Base-by-base conservation (phyloP, 2,113 vertebrate genomes). In the Onychostruthus taczanowskii region DNA sequence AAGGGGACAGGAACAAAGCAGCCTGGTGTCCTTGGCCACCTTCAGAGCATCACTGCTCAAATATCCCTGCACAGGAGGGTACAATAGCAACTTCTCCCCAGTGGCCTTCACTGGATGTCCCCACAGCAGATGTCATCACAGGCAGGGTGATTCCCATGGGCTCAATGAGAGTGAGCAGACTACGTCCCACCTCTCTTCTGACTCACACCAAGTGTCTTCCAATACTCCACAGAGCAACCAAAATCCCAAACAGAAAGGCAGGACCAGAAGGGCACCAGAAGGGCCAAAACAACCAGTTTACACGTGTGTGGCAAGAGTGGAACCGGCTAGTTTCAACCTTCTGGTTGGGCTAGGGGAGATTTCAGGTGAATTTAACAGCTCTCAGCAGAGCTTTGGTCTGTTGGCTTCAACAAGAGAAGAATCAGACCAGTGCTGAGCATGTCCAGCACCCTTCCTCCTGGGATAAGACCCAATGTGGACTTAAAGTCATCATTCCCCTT, bases 231-330 rank as follows among this genome's bases (percentile, higher is more conserved):
- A 78, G 35, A 53, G 47, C 56, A 87, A 82, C 6, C 11, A 72
- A 70, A 89, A 74, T 20, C 50, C n/a, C 10, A 4, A 30, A 30
- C 6, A 81, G 47, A 63, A 87, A 41, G 37, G 7, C n/a, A 69
- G 22, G 26, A 56, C 11, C 24, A 78, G 47, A 23, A 44, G 30
- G 39, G 39, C 11, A 27, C 39, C 23, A 74, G 27, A 84, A 79
- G 23, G 50, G 30, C 20, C 64, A 63, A 37, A 22, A 27, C 10
- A 49, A 33, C 6, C 21, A 55, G 19, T 78, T 78, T n/a, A 67
- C 15, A 4, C 0, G 0, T 10, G 16, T 6, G 4, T 2, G 1
- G 15, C 11, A 61, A 30, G 16, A 20, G 6, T 39, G 14, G 1
- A 78, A 70, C 11, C 33, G 13, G 20, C 10, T 9, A 6, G 8